phyloP scores from a whole-genome alignment of 2,113 vertebrate genomes.

The Todiramphus saurophagus region DNA sequence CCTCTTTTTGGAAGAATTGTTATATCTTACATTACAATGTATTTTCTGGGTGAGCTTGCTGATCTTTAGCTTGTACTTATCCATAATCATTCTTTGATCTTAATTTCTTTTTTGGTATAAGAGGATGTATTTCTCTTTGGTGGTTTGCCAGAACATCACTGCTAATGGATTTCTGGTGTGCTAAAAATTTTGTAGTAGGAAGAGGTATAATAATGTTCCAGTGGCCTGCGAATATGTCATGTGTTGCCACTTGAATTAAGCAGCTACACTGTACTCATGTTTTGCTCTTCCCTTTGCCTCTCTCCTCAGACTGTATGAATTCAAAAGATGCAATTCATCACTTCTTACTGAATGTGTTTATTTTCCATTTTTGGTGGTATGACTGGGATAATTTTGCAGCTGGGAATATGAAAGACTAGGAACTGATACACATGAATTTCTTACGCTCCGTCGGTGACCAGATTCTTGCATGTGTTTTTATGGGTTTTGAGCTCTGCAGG shows the following conservation, averaged over 20 bases:
- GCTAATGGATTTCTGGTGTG: slow-evolving; percentile 54
- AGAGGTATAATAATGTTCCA: not conserved
- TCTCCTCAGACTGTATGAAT: not conserved
- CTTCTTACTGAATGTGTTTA: not conserved
- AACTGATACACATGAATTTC: not conserved
- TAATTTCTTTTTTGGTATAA: slow-evolving; percentile 16
- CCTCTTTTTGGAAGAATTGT: not conserved
- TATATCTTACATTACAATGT: slow-evolving; percentile 8
- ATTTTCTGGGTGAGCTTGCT: not conserved
- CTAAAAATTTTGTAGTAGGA: slow-evolving; percentile 23
- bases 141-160: slow-evolving; percentile 37
- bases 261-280: not conserved
- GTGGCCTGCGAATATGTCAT: not conserved
- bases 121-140: slow-evolving; percentile 48
- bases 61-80: slow-evolving; percentile 45
- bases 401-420: not conserved
- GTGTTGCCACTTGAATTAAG: not conserved
- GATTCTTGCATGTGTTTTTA: not conserved
- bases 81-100: slow-evolving; percentile 35
- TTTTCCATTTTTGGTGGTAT: not conserved
- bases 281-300: not conserved
- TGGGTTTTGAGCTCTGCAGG: not conserved
- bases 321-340: not conserved
- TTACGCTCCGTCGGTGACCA: not conserved
- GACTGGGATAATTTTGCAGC: not conserved